Evolutionary conservation across 2,113 vertebrate genomes (phyloP).

Genomic region (Halichoerus grypus): DNA sequence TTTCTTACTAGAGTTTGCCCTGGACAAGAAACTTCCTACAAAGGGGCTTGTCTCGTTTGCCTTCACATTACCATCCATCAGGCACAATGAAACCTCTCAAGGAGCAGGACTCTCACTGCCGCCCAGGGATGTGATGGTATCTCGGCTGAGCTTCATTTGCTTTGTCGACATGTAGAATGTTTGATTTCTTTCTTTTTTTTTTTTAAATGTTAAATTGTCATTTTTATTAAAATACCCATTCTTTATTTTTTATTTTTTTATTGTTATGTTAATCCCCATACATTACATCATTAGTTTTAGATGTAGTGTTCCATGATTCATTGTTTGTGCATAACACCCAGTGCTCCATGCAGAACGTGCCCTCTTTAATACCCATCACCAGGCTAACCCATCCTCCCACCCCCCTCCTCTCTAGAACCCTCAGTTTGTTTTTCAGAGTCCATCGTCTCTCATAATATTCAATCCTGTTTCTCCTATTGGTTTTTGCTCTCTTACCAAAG

Average conservation of each 20-base stretch:
- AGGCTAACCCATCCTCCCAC: no score
- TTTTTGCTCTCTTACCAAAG: slow-evolving; percentile 34
- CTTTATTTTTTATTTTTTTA: no score
- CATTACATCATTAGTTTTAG: no score
- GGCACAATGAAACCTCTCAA: not conserved
- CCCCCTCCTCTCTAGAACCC: no score
- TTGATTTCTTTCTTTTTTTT: slow-evolving; percentile 38
- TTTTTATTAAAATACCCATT: no score
- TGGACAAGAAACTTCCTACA: not conserved
- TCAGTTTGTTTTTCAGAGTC: no score
- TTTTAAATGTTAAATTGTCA: no score
- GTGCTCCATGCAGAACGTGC: no score
- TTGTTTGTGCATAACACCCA: no score
- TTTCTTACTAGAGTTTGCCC: not conserved
- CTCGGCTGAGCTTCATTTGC: slow-evolving; percentile 42
- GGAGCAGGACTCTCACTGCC: not conserved
- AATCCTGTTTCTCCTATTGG: not conserved
- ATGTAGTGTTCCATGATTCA: no score
- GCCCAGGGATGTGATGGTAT: not conserved
- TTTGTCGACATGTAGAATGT: not conserved
- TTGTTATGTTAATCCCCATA: no score
- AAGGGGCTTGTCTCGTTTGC: slow-evolving; percentile 11
- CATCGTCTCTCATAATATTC: not conserved
- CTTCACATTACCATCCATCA: not conserved
- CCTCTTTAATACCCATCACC: no score